Evolutionary conservation across 2,888 invertebrate species (phyloP).

Genomic region (Phlogophora meticulosa): DNA sequence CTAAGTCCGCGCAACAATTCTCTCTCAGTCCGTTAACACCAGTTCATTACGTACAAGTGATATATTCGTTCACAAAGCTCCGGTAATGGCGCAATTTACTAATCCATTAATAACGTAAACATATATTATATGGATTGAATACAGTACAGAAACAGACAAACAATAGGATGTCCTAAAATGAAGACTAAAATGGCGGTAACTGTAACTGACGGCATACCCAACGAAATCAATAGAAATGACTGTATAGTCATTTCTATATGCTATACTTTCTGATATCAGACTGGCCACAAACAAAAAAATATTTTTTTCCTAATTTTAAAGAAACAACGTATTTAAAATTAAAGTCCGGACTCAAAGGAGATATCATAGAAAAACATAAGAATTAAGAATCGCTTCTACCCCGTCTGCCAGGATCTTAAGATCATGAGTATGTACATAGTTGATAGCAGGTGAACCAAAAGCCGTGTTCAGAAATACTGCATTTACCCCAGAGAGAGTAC

Average conservation of each 20-base stretch:
- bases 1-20: slow-evolving; percentile 43
- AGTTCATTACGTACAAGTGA: slow-evolving; percentile 55
- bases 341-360: background rate
- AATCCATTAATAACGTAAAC: slow-evolving; percentile 51
- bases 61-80: slow-evolving; percentile 48
- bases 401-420: background rate
- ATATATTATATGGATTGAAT: slow-evolving; percentile 37
- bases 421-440: slow-evolving; percentile 38
- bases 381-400: background rate
- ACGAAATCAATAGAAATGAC: slow-evolving; percentile 1
- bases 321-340: background rate
- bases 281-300: too few relatives aligned
- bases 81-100: slow-evolving; percentile 52
- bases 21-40: slow-evolving; percentile 49
- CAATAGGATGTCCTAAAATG: background rate
- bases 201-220: background rate
- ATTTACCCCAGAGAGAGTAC: slow-evolving; percentile 21
- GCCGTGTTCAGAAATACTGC: slow-evolving; percentile 26
- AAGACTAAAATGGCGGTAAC: background rate
- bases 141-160: slow-evolving; percentile 24
- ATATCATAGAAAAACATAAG: slow-evolving; percentile 17
- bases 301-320: too few relatives aligned
- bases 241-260: too few relatives aligned
- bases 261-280: too few relatives aligned
- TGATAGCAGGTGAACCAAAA: slow-evolving; percentile 40